These are phyloP conservation scores for Lacanobia oleracea DNA, from an alignment of 2,888 invertebrate genomes.

Conservation along the genomic window DNA sequence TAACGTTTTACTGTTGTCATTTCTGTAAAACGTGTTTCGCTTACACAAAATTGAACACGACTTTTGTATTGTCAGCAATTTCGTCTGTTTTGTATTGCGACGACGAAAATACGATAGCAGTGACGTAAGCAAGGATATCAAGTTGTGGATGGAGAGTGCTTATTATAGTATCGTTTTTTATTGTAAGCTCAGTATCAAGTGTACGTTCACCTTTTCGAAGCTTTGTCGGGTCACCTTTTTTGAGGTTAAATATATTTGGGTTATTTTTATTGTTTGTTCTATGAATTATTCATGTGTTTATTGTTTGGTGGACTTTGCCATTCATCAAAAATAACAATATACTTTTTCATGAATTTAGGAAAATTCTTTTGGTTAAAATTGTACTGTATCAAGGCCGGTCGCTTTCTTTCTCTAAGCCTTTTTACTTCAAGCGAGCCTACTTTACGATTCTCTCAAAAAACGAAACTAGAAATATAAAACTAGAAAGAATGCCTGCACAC, in stretches of 20 bases:
- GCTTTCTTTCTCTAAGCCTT: conserved; percentile 7
- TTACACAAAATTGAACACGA: conserved; percentile 67
- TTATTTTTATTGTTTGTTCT: conserved; percentile 6
- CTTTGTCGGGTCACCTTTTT: conserved; percentile 32
- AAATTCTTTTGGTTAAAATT: not conserved
- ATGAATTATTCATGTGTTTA: conserved; percentile 36
- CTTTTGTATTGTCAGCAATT: conserved; percentile 60
- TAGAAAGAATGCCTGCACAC: conserved; percentile 17
- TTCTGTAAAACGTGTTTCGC: conserved; percentile 76
- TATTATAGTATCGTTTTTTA: conserved; percentile 57
- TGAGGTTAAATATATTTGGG: conserved; percentile 17
- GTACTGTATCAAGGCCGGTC: not conserved
- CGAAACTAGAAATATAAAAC: conserved; percentile 33
- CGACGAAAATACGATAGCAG: conserved; percentile 54
- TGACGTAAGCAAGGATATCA: conserved; percentile 60
- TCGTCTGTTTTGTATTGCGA: conserved; percentile 54
- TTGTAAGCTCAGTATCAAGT: conserved; percentile 43
- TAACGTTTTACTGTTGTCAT: conserved; percentile 73
- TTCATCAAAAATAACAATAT: conserved; percentile 1
- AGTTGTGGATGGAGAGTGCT: conserved; percentile 54
- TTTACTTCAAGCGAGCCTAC: conserved; percentile 2
- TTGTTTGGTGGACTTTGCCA: not conserved
- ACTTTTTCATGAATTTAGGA: not conserved
- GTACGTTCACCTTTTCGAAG: conserved; percentile 38
- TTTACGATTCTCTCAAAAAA: conserved; percentile 31